Evolutionary conservation across 2,797 vertebrate species (phyloP).

Genomic region (Melanogrammus aeglefinus): DNA sequence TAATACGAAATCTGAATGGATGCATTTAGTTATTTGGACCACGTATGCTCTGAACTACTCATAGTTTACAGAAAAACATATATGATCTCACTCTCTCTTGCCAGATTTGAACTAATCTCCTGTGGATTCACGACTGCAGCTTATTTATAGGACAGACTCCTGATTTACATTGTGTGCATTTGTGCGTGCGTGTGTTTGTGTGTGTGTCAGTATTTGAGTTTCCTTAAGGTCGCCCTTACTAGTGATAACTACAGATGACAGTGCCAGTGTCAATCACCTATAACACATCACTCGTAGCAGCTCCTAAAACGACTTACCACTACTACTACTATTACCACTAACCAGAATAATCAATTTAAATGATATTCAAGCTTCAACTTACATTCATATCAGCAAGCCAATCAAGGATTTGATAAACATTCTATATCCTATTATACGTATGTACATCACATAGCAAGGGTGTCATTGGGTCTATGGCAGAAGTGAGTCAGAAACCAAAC

Average conservation of each 20-base stretch:
- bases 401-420: background rate
- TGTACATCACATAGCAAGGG: background rate
- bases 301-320: background rate
- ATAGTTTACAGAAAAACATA: background rate
- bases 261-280: background rate
- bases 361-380: background rate
- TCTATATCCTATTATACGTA: background rate
- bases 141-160: slow-evolving; percentile 25
- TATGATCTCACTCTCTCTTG: slow-evolving; percentile 23
- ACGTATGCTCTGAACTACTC: background rate
- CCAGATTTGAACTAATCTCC: slow-evolving; percentile 41
- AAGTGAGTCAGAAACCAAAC: background rate
- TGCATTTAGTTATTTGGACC: background rate
- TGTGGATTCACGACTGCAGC: slow-evolving; percentile 34
- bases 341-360: background rate
- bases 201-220: background rate
- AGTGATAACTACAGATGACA: background rate
- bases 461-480: background rate
- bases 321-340: background rate
- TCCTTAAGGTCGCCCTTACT: background rate
- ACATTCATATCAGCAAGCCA: background rate
- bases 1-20: background rate
- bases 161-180: background rate
- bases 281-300: background rate
- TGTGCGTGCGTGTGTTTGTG: slow-evolving; percentile 1